Percentiles rank a stretch among this genome's conserved stretches.
Conservation (phyloP, 2,797 vertebrate species). For the Linurgus olivaceus region DNA sequence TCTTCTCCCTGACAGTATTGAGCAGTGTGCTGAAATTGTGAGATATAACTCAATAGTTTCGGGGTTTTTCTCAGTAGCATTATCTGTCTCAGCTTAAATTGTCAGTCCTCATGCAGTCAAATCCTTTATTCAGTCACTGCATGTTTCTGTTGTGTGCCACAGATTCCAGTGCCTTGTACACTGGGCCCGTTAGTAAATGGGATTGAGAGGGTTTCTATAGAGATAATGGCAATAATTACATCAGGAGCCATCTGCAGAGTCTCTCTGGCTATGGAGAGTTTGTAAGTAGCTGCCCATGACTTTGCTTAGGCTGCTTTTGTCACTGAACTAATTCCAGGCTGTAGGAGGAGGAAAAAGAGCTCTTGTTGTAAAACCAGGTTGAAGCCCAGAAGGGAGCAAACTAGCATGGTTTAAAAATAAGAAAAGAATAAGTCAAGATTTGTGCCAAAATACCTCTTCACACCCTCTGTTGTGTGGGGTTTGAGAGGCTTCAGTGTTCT, state of each 20-base stretch:
- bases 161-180: background rate
- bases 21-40: background rate
- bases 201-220: background rate
- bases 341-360: background rate
- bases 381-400: background rate
- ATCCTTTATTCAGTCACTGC: background rate
- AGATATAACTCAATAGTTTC: background rate
- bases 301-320: slow-evolving; percentile 2
- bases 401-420: background rate
- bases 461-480: slow-evolving; percentile 6
- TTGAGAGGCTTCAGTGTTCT: slow-evolving; percentile 60
- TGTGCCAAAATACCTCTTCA: slow-evolving; percentile 32
- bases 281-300: background rate
- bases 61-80: background rate
- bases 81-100: background rate
- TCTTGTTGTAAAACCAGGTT: background rate
- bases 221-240: slow-evolving; percentile 8
- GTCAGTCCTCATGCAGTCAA: background rate
- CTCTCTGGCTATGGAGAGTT: background rate
- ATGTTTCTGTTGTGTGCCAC: background rate
- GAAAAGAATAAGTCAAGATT: background rate
- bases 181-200: background rate
- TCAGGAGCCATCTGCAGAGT: background rate
- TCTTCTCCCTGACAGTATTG: background rate
- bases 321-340: background rate